These are phyloP conservation scores for Dendropsophus ebraccatus DNA, from an alignment of 2,113 vertebrate species.

Conservation along the genomic window DNA sequence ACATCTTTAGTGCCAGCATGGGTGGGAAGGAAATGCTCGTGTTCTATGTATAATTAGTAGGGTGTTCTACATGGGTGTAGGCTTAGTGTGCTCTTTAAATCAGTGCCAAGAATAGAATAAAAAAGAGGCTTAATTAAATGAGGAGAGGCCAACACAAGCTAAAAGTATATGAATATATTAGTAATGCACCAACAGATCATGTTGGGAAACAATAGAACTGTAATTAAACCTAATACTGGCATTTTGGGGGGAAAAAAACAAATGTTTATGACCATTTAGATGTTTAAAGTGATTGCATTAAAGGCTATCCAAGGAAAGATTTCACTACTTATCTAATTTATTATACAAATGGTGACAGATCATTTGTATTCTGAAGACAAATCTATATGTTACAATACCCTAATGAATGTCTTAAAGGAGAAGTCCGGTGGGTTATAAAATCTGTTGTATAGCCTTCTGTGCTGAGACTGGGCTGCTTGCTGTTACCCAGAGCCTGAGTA, in stretches of 20 bases:
- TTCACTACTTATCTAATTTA: too few relatives aligned
- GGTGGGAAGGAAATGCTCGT: constrained; percentile 21
- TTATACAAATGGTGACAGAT: too few relatives aligned
- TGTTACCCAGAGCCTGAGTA: neutral
- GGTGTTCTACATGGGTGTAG: constrained; percentile 50
- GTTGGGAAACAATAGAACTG: neutral
- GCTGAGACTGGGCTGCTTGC: neutral
- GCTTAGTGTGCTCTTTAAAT: neutral
- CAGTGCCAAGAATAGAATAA: constrained; percentile 12
- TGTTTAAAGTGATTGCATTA: neutral
- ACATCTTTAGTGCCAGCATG: neutral
- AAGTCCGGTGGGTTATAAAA: too few relatives aligned
- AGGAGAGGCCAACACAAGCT: constrained; percentile 1
- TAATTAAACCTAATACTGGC: neutral
- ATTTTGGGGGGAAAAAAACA: neutral
- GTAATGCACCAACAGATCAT: neutral
- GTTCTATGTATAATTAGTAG: constrained; percentile 29
- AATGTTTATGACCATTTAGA: neutral
- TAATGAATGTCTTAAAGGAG: too few relatives aligned
- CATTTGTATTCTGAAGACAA: too few relatives aligned
- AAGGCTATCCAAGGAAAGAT: neutral
- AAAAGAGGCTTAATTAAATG: constrained; percentile 41
- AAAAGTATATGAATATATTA: neutral
- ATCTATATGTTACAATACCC: too few relatives aligned
- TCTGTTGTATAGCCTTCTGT: too few relatives aligned